A percentile compares a stretch with the other conserved stretches of the same genome.
These are phyloP conservation scores for Salarias fasciatus DNA, from an alignment of 2,797 vertebrate species.

Conservation along the genomic window DNA sequence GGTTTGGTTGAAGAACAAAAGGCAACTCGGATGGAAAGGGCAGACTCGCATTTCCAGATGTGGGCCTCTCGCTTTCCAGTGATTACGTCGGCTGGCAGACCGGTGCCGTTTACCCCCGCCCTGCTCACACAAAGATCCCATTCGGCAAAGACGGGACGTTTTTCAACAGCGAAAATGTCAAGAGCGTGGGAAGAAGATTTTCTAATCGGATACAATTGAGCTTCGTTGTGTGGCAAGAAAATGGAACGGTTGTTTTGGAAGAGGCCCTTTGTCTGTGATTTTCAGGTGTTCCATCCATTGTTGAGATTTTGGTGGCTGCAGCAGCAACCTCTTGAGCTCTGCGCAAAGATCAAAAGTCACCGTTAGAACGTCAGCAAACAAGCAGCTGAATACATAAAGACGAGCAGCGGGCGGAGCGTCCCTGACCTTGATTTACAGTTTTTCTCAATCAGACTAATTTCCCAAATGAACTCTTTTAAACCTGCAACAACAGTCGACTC, in stretches of 20 bases:
- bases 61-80: slow-evolving; percentile 32
- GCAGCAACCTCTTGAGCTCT: no score
- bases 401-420: no score
- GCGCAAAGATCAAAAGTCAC: no score
- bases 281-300: slow-evolving; percentile 17
- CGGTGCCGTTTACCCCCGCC: slow-evolving; percentile 16
- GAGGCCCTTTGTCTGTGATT: slow-evolving; percentile 7
- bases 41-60: slow-evolving; percentile 39
- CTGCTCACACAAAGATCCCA: slow-evolving; percentile 25
- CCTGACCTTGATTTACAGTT: no score
- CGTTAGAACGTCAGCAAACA: no score
- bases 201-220: slow-evolving; percentile 5
- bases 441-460: no score
- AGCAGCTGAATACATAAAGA: no score
- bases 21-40: slow-evolving; percentile 40
- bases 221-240: slow-evolving; percentile 5
- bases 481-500: no score
- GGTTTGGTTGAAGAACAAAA: slow-evolving; percentile 55
- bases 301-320: neutral
- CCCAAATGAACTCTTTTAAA: no score
- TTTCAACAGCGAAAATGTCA: slow-evolving; percentile 30
- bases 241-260: slow-evolving; percentile 12
- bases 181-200: slow-evolving; percentile 19
- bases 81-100: slow-evolving; percentile 31
- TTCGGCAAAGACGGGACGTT: slow-evolving; percentile 12